These are phyloP conservation scores for Uropetala carovei DNA, from an alignment of 2,888 invertebrate species.

Conservation along the genomic window DNA sequence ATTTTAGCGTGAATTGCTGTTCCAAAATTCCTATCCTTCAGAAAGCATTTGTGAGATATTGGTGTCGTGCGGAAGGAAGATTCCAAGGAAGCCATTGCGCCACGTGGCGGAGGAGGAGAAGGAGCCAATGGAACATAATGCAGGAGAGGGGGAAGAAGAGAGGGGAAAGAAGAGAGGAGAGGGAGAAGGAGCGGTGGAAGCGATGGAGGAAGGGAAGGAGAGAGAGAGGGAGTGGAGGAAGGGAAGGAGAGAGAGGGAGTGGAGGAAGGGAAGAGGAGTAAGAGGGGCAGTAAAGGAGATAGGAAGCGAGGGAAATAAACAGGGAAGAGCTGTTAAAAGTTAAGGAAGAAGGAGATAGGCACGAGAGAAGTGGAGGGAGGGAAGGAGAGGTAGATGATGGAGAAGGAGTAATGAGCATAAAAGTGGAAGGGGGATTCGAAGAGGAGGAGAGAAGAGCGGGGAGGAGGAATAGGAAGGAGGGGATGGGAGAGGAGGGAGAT, in stretches of 20 bases:
- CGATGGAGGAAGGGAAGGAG: no score
- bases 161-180: not conserved
- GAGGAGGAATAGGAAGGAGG: not conserved
- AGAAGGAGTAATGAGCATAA: not conserved
- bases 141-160: not conserved
- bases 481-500: not conserved
- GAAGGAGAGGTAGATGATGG: not conserved
- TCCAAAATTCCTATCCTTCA: not conserved
- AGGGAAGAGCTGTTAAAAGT: no score
- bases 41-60: conserved; percentile 27
- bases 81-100: not conserved
- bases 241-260: no score
- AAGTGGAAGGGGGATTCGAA: not conserved
- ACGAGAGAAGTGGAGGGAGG: not conserved
- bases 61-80: conserved; percentile 32
- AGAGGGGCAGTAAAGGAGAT: no score
- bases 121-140: conserved; percentile 1
- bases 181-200: no score
- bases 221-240: no score
- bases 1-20: not conserved
- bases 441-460: no score
- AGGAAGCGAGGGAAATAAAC: no score
- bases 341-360: not conserved
- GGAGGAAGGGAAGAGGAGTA: no score
- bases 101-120: not conserved